Evolutionary conservation across 2,888 invertebrate genomes (phyloP).

Genomic region (Anthophora plumipes): DNA sequence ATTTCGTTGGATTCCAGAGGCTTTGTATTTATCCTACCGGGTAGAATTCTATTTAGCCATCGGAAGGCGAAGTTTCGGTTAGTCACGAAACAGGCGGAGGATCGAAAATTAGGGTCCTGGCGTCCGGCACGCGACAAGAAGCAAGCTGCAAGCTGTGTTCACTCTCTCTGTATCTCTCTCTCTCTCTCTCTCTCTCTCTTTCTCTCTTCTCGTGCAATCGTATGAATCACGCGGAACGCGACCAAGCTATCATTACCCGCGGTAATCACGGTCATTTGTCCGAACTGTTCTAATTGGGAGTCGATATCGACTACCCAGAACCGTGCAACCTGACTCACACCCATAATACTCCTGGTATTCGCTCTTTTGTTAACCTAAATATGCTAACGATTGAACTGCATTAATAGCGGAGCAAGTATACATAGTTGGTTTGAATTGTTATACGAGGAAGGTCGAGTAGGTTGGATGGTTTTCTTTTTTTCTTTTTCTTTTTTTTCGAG

Average conservation of each 20-base stretch:
- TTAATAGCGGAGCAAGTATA: not conserved
- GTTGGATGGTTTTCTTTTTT: too few species aligned
- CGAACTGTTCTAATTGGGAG: conserved; percentile 71
- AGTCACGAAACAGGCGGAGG: conserved; percentile 29
- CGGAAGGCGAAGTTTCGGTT: not conserved
- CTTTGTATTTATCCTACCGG: too few species aligned
- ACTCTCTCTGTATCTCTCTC: not conserved
- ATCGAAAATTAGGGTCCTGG: conserved; percentile 40
- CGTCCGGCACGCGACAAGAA: conserved; percentile 57
- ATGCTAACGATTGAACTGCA: not conserved
- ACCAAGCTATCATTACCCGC: conserved; percentile 69
- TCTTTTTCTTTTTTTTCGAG: conserved; percentile 31
- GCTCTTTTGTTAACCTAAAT: not conserved
- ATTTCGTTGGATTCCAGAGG: too few species aligned
- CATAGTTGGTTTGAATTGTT: too few species aligned
- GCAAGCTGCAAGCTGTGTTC: conserved; percentile 18
- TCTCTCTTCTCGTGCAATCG: conserved; percentile 31
- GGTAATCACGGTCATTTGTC: conserved; percentile 72
- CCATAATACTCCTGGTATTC: conserved; percentile 12
- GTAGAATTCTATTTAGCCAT: not conserved
- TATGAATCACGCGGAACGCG: conserved; percentile 72
- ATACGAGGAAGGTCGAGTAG: not conserved
- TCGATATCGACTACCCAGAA: conserved; percentile 45
- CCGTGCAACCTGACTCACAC: not conserved
- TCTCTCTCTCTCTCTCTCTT: too few species aligned